phyloP scores from a whole-genome alignment of 2,797 vertebrate genomes.

The Parauchenoglanis punctatus region DNA sequence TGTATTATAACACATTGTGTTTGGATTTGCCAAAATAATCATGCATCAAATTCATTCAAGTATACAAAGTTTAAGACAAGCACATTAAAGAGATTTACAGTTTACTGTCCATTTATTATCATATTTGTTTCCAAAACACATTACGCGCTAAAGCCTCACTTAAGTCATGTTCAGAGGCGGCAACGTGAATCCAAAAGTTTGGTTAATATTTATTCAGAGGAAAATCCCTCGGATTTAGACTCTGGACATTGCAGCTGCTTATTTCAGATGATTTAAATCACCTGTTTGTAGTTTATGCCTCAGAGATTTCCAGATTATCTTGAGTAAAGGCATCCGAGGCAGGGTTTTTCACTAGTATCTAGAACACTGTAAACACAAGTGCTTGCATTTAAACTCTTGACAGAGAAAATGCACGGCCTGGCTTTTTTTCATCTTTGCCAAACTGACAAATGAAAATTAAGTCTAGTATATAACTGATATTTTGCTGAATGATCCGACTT shows the following conservation, averaged over 20 bases:
- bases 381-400: not conserved
- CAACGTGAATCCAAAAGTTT: not conserved
- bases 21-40: not conserved
- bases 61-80: not conserved
- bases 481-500: not conserved
- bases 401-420: not conserved
- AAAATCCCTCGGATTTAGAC: not conserved
- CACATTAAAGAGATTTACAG: not conserved
- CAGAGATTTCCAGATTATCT: not conserved
- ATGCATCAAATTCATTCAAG: not conserved
- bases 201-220: not conserved
- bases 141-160: not conserved
- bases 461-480: not conserved
- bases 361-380: not conserved
- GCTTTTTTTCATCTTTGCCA: too few species aligned
- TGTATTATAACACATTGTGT: not conserved
- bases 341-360: not conserved
- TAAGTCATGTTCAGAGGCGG: not conserved
- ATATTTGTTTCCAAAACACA: not conserved
- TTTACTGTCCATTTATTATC: not conserved
- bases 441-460: not conserved
- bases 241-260: not conserved
- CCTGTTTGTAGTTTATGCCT: not conserved
- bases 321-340: not conserved
- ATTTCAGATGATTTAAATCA: conserved; percentile 3